Evolutionary conservation across 2,113 vertebrate genomes (phyloP).

Genomic region (Aspidoscelis tigris): DNA sequence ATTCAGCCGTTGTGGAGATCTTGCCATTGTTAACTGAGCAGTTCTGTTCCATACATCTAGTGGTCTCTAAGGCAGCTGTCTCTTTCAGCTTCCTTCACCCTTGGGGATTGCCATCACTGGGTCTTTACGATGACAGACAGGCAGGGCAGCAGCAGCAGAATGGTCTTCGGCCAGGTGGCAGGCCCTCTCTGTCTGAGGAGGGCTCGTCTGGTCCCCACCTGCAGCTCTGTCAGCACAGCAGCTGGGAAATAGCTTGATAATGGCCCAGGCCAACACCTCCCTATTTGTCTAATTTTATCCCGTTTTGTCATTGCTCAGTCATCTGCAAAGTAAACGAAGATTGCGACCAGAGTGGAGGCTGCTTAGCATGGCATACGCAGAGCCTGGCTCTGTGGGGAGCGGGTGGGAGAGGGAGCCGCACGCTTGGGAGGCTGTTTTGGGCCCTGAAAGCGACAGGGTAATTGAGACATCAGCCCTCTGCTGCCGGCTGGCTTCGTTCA

Average conservation of each 20-base stretch:
- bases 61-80: background rate
- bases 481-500: too few relatives aligned
- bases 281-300: background rate
- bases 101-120: slow-evolving; percentile 13
- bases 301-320: slow-evolving; percentile 11
- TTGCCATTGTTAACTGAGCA: too few relatives aligned
- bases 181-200: background rate
- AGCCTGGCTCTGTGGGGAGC: too few relatives aligned
- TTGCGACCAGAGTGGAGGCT: too few relatives aligned
- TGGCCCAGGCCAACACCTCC: background rate
- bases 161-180: background rate
- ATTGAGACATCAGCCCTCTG: too few relatives aligned
- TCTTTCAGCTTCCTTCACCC: background rate
- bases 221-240: background rate
- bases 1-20: too few relatives aligned
- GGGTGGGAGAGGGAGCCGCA: background rate
- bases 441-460: too few relatives aligned
- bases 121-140: too few relatives aligned
- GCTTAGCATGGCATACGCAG: background rate
- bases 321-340: background rate
- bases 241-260: background rate
- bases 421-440: too few relatives aligned
- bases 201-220: background rate
- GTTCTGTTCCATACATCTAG: too few relatives aligned
- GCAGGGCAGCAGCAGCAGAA: background rate